Conservation (phyloP, 2,113 vertebrate species). For the Hippocampus comes region DNA sequence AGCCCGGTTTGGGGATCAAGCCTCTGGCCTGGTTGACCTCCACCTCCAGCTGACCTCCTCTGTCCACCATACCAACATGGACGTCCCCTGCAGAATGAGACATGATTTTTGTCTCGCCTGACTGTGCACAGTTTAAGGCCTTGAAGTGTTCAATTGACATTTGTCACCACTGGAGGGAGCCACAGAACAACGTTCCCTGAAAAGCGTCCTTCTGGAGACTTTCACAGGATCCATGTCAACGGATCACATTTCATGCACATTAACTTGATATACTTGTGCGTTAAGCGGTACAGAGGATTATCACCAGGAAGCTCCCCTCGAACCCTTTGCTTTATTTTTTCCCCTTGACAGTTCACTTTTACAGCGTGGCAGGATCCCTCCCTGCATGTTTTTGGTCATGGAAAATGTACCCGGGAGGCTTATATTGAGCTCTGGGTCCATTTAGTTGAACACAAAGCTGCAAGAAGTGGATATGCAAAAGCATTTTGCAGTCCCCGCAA, state of each 20-base stretch:
- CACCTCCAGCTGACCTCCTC: constrained; percentile 93
- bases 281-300: neutral
- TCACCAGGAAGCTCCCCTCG: neutral
- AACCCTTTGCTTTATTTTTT: neutral
- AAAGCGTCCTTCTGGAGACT: neutral
- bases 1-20: constrained; percentile 87
- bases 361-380: constrained; percentile 15
- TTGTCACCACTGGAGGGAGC: constrained; percentile 59
- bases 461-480: too few relatives aligned
- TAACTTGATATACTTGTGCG: constrained; percentile 23
- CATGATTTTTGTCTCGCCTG: neutral
- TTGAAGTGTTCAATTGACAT: neutral
- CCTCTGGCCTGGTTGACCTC: constrained; percentile 92
- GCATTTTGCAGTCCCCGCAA: too few relatives aligned
- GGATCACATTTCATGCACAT: constrained; percentile 42
- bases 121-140: too few relatives aligned
- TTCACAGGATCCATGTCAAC: constrained; percentile 46
- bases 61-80: constrained; percentile 84
- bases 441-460: too few relatives aligned
- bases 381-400: constrained; percentile 1
- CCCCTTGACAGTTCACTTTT: neutral
- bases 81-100: constrained; percentile 80
- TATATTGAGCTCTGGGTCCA: neutral
- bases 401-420: neutral
- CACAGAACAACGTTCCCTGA: constrained; percentile 17